These are phyloP conservation scores for Seira musarum DNA, from an alignment of 2,888 invertebrate species.

Conservation along the genomic window DNA sequence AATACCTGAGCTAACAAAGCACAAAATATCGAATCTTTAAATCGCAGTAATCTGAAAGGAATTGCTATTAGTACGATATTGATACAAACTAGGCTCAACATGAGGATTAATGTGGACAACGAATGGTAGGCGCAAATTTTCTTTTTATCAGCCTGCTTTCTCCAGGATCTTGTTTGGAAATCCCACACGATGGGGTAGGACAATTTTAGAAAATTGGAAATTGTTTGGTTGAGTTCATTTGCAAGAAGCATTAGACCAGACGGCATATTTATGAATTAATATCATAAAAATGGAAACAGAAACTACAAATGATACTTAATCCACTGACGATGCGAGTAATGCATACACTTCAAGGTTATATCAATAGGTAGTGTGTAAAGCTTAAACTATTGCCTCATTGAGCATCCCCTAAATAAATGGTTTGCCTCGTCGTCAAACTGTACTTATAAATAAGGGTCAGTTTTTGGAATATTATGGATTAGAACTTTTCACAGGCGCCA, in stretches of 20 bases:
- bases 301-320: no score
- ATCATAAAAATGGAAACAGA: no score
- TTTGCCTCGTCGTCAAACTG: no score
- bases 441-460: no score
- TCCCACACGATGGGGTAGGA: background rate
- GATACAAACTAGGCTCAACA: background rate
- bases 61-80: background rate
- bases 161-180: background rate
- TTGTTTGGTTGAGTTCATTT: background rate
- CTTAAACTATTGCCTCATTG: no score
- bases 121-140: background rate
- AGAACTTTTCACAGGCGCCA: no score
- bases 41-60: background rate
- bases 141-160: background rate
- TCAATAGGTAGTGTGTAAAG: no score
- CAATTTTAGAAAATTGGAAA: background rate
- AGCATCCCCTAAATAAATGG: no score
- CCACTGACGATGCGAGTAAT: no score
- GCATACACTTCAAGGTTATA: no score
- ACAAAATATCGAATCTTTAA: background rate
- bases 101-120: background rate
- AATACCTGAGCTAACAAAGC: background rate
- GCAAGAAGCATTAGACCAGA: background rate
- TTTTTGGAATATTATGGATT: no score
- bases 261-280: background rate